Evolutionary conservation across 2,888 invertebrate genomes (phyloP), one percentile per base, ranked within the genome.

Genomic region (Coenonympha glycerion): DNA sequence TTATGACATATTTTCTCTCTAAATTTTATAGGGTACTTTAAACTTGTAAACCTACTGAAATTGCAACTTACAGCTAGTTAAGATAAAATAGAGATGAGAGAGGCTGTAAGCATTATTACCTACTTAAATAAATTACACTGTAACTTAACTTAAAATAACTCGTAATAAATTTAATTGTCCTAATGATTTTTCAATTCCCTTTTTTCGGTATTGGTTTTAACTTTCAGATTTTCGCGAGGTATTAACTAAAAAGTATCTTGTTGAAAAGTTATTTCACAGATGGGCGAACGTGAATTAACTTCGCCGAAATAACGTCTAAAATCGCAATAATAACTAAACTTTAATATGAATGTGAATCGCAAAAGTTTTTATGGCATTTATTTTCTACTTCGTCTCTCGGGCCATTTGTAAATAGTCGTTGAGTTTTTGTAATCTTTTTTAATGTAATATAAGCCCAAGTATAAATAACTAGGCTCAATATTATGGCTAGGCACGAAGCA

Each of bases 1-100:
- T 50, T 59, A 60, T 61, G 62, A 62, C 60, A 60, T 60, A 60
- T 61, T 59, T 55, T 58, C 52, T 34, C 55, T 49, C 51, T 55
- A 55, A 58, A 58, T 58, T 57, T 50, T 24, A 19, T 28, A 19
- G 22, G 4, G 9, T 16, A 13, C 1, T 22, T 22, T 22, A 11
- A 15, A 13, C 8, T 15, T 3, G 8, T 16, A 33, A 13, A 26
- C 11, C 9, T 9, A 24, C 4, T 6, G 6, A 37, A n/a, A 21
- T n/a, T n/a, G n/a, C n/a, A n/a, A n/a, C n/a, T n/a, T n/a, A n/a
- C n/a, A n/a, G n/a, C n/a, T n/a, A n/a, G n/a, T n/a, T n/a, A n/a
- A n/a, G n/a, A n/a, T n/a, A n/a, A n/a, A n/a, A n/a, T n/a, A n/a
- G n/a, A n/a, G n/a, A n/a, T n/a, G n/a, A n/a, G n/a, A n/a, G n/a